Base-by-base conservation (phyloP, 2,797 vertebrate genomes). In the Perodicticus potto region DNA sequence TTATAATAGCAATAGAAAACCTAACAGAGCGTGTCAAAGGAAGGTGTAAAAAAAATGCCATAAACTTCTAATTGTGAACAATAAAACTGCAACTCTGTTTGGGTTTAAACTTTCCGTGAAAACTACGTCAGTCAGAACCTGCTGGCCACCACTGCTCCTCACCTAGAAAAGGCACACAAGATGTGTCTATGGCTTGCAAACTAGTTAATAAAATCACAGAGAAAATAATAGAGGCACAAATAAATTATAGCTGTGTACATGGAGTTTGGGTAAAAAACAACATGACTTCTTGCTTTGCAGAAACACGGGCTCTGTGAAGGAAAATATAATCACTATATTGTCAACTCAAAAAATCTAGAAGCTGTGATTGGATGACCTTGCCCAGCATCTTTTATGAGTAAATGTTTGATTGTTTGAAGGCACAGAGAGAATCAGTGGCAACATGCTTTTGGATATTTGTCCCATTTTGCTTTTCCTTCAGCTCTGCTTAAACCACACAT, bases 381-480 rank as follows among this genome's bases (percentile, higher is more conserved):
- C 14, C 32, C 34, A 53, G n/a, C 0, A 0, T 77, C n/a, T 72
- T 90, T 84, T 34, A 34, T 23, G 3, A 70, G 12, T 49, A 81
- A 89, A 72, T 22, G 37, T 7, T 1, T 4, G 19, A 72, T 49
- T 84, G 2, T 93, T 43, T 81, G 13, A 90, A 96, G 59, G 11
- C 16, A 72, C 2, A 4, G 17, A 73, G 16, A 72, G n/a, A 65
- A 93, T 40, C 45, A 87, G 65, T 13, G n/a, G 55, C 22, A 57
- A 8, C 0, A n/a, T 32, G 7, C 0, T 85, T 77, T 91, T 49
- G 10, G 19, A n/a, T 82, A 84, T 73, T 53, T n/a, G 9, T 55
- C 93, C 34, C 83, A 57, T 95, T 86, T 93, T 76, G 32, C 25
- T 67, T 86, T 91, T 37, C 32, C 43, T 74, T 93, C 53, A 77